Conservation (phyloP, 2,113 vertebrate species). For the Gopherus flavomarginatus region DNA sequence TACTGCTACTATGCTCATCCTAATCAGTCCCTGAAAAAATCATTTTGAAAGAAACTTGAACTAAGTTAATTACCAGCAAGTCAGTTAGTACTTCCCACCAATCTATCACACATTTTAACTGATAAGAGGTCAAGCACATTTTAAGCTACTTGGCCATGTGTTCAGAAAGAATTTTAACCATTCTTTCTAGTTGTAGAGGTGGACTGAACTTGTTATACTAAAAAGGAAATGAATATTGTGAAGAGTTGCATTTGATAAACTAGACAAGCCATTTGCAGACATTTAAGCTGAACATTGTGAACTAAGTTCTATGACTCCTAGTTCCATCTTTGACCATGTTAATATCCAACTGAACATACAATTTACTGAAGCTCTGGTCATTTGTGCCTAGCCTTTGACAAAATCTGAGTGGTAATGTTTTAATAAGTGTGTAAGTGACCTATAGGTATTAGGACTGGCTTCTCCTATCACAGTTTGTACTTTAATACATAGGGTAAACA, state of each 20-base stretch:
- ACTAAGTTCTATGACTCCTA: not conserved
- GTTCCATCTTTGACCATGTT: not conserved
- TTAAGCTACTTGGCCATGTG: not conserved
- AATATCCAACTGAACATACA: not conserved
- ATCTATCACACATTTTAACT: not conserved
- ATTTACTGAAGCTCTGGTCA: not conserved
- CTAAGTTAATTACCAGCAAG: not conserved
- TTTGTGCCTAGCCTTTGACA: not conserved
- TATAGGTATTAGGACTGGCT: not conserved
- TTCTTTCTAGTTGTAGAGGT: not conserved
- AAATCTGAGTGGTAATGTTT: not conserved
- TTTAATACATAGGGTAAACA: not conserved
- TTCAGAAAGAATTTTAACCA: not conserved
- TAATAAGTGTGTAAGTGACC: not conserved
- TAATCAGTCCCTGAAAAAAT: not conserved
- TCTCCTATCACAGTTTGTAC: not conserved
- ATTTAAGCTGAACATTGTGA: not conserved
- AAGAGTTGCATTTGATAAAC: not conserved
- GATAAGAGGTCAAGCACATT: not conserved
- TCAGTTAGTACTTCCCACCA: not conserved
- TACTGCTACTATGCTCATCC: not conserved
- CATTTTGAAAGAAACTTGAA: not conserved
- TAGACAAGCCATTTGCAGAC: not conserved
- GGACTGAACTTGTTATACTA: not conserved
- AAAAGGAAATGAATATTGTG: not conserved